Percentiles rank a stretch among this genome's conserved stretches.
Evolutionary conservation across 2,888 invertebrate species (phyloP).

Genomic region (Eilema griseolum): DNA sequence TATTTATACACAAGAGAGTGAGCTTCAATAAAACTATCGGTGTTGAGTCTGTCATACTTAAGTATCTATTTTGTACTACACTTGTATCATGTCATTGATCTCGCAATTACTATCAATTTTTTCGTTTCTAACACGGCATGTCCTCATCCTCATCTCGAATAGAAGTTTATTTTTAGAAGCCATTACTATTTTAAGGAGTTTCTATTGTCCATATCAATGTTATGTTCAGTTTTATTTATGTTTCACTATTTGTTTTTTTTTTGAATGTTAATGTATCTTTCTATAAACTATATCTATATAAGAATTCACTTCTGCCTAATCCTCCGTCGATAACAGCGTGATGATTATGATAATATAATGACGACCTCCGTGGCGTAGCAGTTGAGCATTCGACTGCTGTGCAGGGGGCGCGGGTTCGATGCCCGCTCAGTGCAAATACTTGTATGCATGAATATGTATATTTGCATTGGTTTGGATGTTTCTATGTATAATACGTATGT

Average conservation of each 20-base stretch:
- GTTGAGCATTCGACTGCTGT: no score
- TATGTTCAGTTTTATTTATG: slow-evolving; percentile 7
- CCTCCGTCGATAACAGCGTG: no score
- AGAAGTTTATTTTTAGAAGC: slow-evolving; percentile 39
- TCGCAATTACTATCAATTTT: slow-evolving; percentile 32
- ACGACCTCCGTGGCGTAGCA: no score
- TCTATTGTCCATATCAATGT: slow-evolving; percentile 21
- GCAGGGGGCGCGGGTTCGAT: no score
- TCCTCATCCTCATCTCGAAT: slow-evolving; percentile 19
- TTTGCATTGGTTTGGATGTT: no score
- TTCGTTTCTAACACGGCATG: slow-evolving; percentile 19
- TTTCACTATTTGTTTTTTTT: not conserved
- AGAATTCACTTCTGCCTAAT: no score
- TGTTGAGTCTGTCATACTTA: not conserved
- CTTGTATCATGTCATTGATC: slow-evolving; percentile 13
- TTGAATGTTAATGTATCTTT: not conserved
- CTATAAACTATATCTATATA: no score
- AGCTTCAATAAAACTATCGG: not conserved
- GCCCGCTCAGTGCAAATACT: no score
- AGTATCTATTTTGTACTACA: not conserved
- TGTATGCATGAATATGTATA: no score
- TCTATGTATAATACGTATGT: no score
- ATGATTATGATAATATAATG: no score
- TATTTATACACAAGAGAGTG: not conserved
- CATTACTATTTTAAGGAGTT: slow-evolving; percentile 37